These are phyloP conservation scores for Thrips palmi DNA, from an alignment of 1,140 invertebrate species.

Conservation along the genomic window DNA sequence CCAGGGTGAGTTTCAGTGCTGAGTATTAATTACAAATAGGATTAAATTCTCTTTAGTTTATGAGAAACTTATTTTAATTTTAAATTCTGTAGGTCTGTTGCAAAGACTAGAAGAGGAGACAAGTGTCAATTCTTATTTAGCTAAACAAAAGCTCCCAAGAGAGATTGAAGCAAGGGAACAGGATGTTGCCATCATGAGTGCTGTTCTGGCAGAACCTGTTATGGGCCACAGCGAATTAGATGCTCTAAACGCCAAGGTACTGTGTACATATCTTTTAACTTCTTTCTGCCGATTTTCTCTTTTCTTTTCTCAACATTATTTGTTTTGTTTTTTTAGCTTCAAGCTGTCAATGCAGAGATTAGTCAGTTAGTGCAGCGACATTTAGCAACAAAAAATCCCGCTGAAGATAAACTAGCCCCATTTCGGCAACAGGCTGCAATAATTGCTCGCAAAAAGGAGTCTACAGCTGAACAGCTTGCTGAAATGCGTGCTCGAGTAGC, in stretches of 20 bases:
- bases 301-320: not conserved
- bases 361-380: constrained; percentile 32
- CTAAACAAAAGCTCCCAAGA: constrained; percentile 58
- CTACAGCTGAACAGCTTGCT: constrained; percentile 45
- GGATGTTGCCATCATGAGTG: constrained; percentile 45
- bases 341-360: constrained; percentile 37
- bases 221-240: constrained; percentile 47
- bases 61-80: too few species aligned
- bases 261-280: too few species aligned
- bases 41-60: constrained; percentile 1
- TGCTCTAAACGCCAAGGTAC: constrained; percentile 39
- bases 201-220: constrained; percentile 42
- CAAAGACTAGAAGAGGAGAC: constrained; percentile 59
- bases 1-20: constrained; percentile 22
- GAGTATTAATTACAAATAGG: constrained; percentile 2
- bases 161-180: constrained; percentile 42
- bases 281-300: too few species aligned
- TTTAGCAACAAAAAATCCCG: constrained; percentile 27
- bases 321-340: constrained; percentile 27
- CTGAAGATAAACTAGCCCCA: constrained; percentile 56
- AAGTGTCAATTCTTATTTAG: constrained; percentile 52
- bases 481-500: constrained; percentile 38
- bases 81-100: constrained; percentile 25
- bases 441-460: constrained; percentile 56
- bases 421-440: constrained; percentile 70